Conservation (phyloP, 2,113 vertebrate genomes). For the Rousettus leschenaultii region DNA sequence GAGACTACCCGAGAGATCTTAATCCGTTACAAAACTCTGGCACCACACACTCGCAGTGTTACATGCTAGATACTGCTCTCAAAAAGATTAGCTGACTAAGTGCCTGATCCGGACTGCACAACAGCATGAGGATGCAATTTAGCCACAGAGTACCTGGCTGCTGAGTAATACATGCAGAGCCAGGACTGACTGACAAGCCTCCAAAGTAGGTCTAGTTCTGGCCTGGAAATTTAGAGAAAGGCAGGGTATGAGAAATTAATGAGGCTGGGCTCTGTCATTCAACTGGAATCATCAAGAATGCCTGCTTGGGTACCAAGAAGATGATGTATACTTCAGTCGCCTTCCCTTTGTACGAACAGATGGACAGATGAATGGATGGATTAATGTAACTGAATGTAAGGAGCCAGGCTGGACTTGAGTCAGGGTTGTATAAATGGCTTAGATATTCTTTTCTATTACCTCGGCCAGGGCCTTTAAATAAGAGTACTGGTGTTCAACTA, state of each 20-base stretch:
- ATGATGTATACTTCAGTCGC: not conserved
- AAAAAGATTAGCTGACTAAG: not conserved
- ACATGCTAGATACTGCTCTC: not conserved
- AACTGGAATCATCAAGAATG: not conserved
- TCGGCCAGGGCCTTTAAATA: not conserved
- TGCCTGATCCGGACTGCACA: not conserved
- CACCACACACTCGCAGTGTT: not conserved
- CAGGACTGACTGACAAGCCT: not conserved
- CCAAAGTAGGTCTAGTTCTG: not conserved
- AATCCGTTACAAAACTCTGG: not conserved
- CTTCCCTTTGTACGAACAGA: not conserved
- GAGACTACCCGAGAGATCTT: not conserved
- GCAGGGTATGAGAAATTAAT: not conserved
- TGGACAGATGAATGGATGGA: not conserved
- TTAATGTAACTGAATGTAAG: not conserved
- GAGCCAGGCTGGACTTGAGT: not conserved
- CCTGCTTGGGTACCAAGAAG: not conserved
- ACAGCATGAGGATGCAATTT: not conserved
- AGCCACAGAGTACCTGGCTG: not conserved
- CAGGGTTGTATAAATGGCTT: not conserved
- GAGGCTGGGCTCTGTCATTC: not conserved
- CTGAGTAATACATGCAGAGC: not conserved
- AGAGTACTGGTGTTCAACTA: not conserved
- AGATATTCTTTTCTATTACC: not conserved
- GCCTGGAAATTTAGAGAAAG: not conserved